Evolutionary conservation across 2,797 vertebrate species (phyloP).

Genomic region (Iguana delicatissima): DNA sequence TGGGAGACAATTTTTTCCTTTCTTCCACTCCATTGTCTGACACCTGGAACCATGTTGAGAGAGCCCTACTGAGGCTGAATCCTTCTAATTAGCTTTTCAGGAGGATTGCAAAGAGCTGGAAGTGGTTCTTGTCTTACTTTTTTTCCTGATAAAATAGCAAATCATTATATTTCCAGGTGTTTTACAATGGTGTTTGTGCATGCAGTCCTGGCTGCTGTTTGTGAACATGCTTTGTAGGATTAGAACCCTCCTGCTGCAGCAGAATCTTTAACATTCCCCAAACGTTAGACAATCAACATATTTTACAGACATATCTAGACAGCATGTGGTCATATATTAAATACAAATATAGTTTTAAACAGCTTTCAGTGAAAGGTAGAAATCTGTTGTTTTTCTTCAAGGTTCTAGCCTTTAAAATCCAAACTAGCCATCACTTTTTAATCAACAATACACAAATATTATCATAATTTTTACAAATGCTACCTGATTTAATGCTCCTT

Average conservation of each 20-base stretch:
- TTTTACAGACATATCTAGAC: not conserved
- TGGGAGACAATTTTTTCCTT: too few species aligned
- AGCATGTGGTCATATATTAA: not conserved
- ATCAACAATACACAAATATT: slow-evolving; percentile 57
- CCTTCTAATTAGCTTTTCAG: not conserved
- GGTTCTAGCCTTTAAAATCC: not conserved
- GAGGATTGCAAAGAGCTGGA: not conserved
- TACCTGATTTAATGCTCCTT: not conserved
- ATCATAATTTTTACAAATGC: not conserved
- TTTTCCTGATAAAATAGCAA: not conserved
- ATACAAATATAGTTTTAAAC: not conserved
- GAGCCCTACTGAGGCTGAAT: too few species aligned
- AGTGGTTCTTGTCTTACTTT: not conserved
- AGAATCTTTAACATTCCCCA: not conserved
- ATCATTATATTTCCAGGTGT: not conserved
- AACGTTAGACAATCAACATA: not conserved
- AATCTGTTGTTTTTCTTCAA: not conserved
- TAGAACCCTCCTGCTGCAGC: not conserved
- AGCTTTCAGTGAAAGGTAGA: not conserved
- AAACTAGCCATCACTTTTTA: slow-evolving; percentile 35
- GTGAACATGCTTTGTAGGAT: not conserved
- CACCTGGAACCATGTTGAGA: too few species aligned
- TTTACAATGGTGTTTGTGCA: not conserved
- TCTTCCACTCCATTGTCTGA: too few species aligned
- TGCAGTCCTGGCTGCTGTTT: not conserved